Conservation (phyloP, 53 echinoderm and acorn worm species). For the Holothuria scabra region DNA sequence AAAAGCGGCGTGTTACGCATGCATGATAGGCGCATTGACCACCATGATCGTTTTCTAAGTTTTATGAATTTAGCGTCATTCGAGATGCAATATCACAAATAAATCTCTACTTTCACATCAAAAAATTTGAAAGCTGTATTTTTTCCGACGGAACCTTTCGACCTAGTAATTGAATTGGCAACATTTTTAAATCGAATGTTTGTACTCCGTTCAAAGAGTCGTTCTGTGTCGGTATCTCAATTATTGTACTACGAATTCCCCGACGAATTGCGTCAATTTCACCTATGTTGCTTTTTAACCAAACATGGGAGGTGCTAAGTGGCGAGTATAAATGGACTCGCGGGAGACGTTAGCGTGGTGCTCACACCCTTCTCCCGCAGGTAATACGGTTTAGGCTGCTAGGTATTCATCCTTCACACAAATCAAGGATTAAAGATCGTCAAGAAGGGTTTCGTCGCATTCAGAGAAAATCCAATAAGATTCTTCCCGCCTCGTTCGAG, state of each 20-base stretch:
- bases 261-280: slow-evolving; percentile 43
- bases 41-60: too few species aligned
- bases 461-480: slow-evolving; percentile 39
- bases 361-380: slow-evolving; percentile 39
- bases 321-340: slow-evolving; percentile 43
- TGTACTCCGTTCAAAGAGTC: slow-evolving; percentile 1
- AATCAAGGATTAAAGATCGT: slow-evolving; percentile 52
- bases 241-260: slow-evolving; percentile 46
- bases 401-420: slow-evolving; percentile 46
- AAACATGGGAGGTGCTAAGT: slow-evolving; percentile 53
- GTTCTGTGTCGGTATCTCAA: slow-evolving; percentile 23
- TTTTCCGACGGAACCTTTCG: slow-evolving; percentile 14
- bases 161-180: slow-evolving; percentile 30
- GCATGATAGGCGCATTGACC: too few species aligned
- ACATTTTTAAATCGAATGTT: slow-evolving; percentile 39
- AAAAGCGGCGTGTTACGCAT: too few species aligned
- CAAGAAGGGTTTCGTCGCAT: slow-evolving; percentile 35
- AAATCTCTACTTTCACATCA: too few species aligned
- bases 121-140: not conserved
- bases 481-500: slow-evolving; percentile 43
- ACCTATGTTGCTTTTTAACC: slow-evolving; percentile 33
- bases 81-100: too few species aligned
- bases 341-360: slow-evolving; percentile 46
- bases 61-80: too few species aligned
- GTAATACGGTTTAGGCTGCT: slow-evolving; percentile 44